These are phyloP conservation scores for Chiloscyllium plagiosum DNA, from an alignment of 2,113 vertebrate species.

Conservation along the genomic window DNA sequence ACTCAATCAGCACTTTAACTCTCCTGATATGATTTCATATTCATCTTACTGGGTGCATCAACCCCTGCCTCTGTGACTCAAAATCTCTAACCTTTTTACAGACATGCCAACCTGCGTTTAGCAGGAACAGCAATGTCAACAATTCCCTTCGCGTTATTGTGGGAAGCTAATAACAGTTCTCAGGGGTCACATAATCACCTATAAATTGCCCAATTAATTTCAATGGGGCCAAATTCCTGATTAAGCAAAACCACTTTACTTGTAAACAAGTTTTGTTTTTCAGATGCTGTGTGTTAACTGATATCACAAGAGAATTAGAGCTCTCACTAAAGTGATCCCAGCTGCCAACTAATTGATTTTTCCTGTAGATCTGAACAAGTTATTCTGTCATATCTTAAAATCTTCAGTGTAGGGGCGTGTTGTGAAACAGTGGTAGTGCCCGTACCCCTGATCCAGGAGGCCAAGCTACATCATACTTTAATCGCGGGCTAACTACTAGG, in stretches of 20 bases:
- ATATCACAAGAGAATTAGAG: neutral
- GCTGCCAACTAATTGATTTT: neutral
- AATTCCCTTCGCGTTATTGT: neutral
- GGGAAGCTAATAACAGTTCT: constrained; percentile 15
- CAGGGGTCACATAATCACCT: neutral
- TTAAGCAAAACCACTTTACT: neutral
- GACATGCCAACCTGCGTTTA: neutral
- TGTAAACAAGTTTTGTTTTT: constrained; percentile 17
- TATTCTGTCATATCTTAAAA: neutral
- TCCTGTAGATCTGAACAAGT: neutral
- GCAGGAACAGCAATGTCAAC: neutral
- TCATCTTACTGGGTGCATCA: neutral
- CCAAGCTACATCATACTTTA: too few relatives aligned
- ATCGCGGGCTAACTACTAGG: too few relatives aligned
- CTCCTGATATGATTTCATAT: neutral
- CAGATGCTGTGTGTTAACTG: neutral
- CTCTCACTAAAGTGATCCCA: neutral
- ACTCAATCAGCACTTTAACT: neutral
- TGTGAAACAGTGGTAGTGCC: too few relatives aligned
- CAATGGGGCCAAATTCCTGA: neutral
- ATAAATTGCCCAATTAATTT: constrained; percentile 21
- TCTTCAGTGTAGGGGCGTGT: too few relatives aligned
- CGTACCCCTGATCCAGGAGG: too few relatives aligned
- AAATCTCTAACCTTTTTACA: neutral
- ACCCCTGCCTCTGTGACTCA: neutral